These are phyloP conservation scores for Coecobrya sp. DNA, from an alignment of 2,888 invertebrate genomes.

Conservation along the genomic window DNA sequence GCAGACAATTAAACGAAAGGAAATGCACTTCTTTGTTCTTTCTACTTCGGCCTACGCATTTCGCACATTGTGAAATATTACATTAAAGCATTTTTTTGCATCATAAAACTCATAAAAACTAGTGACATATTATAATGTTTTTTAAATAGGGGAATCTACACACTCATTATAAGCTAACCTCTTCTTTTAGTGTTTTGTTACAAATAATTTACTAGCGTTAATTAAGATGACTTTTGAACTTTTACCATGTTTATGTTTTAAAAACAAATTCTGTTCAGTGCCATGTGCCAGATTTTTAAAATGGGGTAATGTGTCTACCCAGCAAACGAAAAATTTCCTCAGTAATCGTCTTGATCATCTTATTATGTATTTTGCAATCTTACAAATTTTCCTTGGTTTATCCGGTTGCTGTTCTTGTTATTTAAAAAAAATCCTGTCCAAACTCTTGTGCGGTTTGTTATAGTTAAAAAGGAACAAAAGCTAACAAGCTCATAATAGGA, in stretches of 20 bases:
- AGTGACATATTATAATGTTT: background rate
- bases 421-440: background rate
- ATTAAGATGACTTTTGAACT: slow-evolving; percentile 26
- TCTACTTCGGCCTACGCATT: slow-evolving; percentile 53
- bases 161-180: background rate
- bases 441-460: background rate
- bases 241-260: background rate
- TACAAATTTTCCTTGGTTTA: slow-evolving; percentile 18
- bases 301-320: background rate
- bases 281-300: slow-evolving; percentile 2
- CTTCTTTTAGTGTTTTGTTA: background rate
- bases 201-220: background rate
- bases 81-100: background rate
- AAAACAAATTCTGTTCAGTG: background rate
- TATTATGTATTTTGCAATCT: slow-evolving; percentile 54
- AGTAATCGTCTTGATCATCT: slow-evolving; percentile 21
- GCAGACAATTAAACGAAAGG: background rate
- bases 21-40: slow-evolving; percentile 70
- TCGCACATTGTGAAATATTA: background rate
- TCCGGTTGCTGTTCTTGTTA: slow-evolving; percentile 49
- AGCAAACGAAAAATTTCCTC: background rate
- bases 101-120: background rate
- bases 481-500: background rate
- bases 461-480: background rate
- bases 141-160: slow-evolving; percentile 6